Evolutionary conservation across 2,888 invertebrate species (phyloP), one percentile per base, ranked within the genome.

Genomic region (Drosophila anomalata): DNA sequence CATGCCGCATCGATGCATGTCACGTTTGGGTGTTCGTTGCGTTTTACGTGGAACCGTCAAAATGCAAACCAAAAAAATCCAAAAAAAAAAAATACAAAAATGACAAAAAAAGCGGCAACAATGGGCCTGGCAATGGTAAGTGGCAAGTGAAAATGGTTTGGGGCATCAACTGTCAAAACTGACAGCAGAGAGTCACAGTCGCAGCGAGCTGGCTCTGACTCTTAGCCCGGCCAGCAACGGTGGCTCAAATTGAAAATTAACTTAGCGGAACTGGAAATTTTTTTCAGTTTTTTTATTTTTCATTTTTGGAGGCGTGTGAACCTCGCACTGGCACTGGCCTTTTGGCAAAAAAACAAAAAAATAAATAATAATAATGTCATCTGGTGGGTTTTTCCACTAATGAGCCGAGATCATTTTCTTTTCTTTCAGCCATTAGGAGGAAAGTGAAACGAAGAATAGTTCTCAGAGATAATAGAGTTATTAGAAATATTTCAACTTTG

Each of bases 211-310:
- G 46, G 39, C 67, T 31, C 50, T 4, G 48, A 46, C 48, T 48
- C 59, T 8, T 14, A 47, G 48, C 39, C 39, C 39, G 51, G 31
- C 52, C 67, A 63, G 48, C 61, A 60, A 68, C 76, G 73, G 86
- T 86, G 81, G 86, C 88, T 83, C 69, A 88, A 87, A 87, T 87
- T 87, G 88, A 87, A 85, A 87, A 89, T 83, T 87, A 87, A 83
- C 86, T 86, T 86, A 84, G 87, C 87, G 88, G 86, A 87, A 87
- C 87, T 75, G 67, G 54, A 81, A 73, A 59, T 62, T 72, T 67
- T 60, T 33, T 31, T 36, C 26, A 26, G 26, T 26, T 26, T 24
- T 26, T 36, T 36, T 17, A 17, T 17, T 17, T 17, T 17, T 17
- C 17, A 17, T 17, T 17, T 67, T 71, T 73, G 71, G 72, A 61